Conservation (phyloP, 1,140 invertebrate genomes). For the Dolichoris vasculosae region DNA sequence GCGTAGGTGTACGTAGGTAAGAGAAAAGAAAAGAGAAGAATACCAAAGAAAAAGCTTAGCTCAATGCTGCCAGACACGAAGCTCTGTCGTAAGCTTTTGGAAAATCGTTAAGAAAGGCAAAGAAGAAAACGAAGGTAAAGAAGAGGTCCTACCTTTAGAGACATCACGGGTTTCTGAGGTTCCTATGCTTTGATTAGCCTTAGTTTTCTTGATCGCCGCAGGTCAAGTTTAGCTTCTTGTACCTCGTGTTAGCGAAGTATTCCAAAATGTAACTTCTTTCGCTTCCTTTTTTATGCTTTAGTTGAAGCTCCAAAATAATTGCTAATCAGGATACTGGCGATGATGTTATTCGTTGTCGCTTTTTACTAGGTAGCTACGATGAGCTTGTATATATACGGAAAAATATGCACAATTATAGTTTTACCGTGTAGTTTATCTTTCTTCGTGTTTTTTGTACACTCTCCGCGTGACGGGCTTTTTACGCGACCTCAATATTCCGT, state of each 20-base stretch:
- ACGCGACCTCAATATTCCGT: neutral
- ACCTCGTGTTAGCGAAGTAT: neutral
- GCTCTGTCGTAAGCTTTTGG: neutral
- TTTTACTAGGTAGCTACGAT: neutral
- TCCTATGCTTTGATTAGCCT: slow-evolving; percentile 29
- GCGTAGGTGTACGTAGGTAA: neutral
- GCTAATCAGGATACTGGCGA: no score
- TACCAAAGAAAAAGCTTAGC: slow-evolving; percentile 31
- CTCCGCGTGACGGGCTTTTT: neutral
- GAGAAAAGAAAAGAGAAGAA: slow-evolving; percentile 29
- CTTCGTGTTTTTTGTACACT: neutral
- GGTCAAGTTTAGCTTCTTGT: neutral
- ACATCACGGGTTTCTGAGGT: neutral
- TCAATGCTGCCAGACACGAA: neutral
- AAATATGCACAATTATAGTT: neutral
- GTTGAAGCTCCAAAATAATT: neutral
- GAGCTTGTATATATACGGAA: neutral
- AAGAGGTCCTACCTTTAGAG: neutral
- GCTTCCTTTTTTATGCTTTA: neutral
- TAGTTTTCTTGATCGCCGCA: neutral
- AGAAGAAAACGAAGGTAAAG: neutral
- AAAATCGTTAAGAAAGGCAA: slow-evolving; percentile 36
- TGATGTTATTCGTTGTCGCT: no score
- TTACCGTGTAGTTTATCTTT: neutral
- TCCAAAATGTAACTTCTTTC: neutral